A percentile compares a stretch with the other conserved stretches of the same genome.
Conservation (phyloP, 2,888 invertebrate species). For the Drosophila lutescens region DNA sequence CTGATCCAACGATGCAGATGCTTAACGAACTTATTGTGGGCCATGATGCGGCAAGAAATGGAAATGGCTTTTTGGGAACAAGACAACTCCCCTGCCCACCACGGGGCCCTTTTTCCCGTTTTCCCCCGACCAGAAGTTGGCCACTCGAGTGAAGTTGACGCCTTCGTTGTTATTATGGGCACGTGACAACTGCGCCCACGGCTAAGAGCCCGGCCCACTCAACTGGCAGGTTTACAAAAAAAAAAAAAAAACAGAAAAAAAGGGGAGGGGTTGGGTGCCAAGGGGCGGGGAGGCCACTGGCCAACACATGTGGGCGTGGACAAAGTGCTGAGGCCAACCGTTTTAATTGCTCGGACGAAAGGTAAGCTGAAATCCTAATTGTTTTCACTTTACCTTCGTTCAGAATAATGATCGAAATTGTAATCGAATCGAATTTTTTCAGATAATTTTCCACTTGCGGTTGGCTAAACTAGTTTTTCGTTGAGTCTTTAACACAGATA, state of each 20-base stretch:
- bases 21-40: constrained; percentile 69
- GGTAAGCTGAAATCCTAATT: constrained; percentile 63
- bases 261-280: neutral
- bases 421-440: constrained; percentile 53
- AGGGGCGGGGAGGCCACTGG: constrained; percentile 22
- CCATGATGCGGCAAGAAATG: constrained; percentile 69
- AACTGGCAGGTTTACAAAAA: constrained; percentile 17
- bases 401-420: constrained; percentile 55
- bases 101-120: constrained; percentile 20
- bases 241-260: neutral
- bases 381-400: constrained; percentile 38
- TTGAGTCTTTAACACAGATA: constrained; percentile 60
- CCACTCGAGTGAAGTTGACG: constrained; percentile 48
- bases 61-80: constrained; percentile 46
- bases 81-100: constrained; percentile 1
- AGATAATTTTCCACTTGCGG: constrained; percentile 42
- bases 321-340: constrained; percentile 61
- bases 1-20: constrained; percentile 17
- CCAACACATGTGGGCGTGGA: constrained; percentile 44
- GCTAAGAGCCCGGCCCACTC: constrained; percentile 33
- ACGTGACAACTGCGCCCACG: constrained; percentile 79
- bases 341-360: constrained; percentile 71
- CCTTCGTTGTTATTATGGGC: constrained; percentile 70
- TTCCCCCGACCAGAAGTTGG: constrained; percentile 34
- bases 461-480: constrained; percentile 70